Conservation (phyloP, 2,888 invertebrate species). For the Plebejus anna region DNA sequence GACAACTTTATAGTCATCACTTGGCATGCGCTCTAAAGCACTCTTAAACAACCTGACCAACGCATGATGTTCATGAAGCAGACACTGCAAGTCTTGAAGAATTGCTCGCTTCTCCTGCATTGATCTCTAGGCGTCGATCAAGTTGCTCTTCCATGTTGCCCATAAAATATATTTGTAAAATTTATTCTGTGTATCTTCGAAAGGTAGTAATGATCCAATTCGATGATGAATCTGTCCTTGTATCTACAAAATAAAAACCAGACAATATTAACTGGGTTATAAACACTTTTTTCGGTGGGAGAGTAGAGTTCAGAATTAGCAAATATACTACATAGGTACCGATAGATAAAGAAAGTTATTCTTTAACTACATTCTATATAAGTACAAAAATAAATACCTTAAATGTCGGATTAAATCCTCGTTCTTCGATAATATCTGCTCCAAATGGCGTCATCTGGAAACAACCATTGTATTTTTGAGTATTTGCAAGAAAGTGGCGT, state of each 20-base stretch:
- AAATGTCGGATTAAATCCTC: no score
- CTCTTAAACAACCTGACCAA: slow-evolving; percentile 40
- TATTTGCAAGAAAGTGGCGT: slow-evolving; percentile 47
- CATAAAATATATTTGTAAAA: slow-evolving; percentile 45
- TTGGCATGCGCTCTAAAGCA: slow-evolving; percentile 44
- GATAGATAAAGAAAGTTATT: no score
- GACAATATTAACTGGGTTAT: slow-evolving; percentile 26
- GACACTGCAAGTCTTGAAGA: slow-evolving; percentile 41
- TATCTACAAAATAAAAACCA: slow-evolving; percentile 37
- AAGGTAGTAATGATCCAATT: slow-evolving; percentile 42
- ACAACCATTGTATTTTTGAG: slow-evolving; percentile 47
- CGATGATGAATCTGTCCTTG: slow-evolving; percentile 42
- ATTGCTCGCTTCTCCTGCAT: slow-evolving; percentile 41
- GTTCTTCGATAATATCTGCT: slow-evolving; percentile 21
- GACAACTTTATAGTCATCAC: slow-evolving; percentile 45
- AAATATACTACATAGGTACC: slow-evolving; percentile 40
- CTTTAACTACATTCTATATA: no score
- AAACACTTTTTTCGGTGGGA: no score
- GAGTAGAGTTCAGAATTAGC: slow-evolving; percentile 21
- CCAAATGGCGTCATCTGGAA: slow-evolving; percentile 51
- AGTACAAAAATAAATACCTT: no score
- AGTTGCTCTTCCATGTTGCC: slow-evolving; percentile 43
- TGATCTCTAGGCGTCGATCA: slow-evolving; percentile 41
- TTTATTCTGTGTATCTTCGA: slow-evolving; percentile 42
- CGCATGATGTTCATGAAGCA: slow-evolving; percentile 42